A percentile compares a stretch with the other conserved stretches of the same genome.
phyloP scores from a whole-genome alignment of 2,113 vertebrate species.

The Equus przewalskii region DNA sequence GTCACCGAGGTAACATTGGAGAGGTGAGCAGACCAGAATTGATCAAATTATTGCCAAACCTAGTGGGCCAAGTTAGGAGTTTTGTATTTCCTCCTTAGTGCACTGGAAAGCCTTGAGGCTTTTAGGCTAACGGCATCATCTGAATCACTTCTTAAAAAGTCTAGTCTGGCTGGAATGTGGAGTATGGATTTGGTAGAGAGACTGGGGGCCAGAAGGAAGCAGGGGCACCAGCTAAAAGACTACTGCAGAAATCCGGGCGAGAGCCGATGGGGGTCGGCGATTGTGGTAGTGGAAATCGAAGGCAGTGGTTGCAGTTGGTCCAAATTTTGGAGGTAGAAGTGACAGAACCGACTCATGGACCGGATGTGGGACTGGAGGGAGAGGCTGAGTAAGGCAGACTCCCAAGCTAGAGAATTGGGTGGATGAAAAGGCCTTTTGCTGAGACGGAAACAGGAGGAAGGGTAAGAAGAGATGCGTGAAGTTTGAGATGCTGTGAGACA shows the following conservation, averaged over 20 bases:
- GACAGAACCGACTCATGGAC: neutral
- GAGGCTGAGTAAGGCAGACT: neutral
- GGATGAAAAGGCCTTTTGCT: neutral
- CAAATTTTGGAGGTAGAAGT: neutral
- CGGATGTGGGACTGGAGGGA: neutral
- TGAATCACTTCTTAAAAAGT: neutral
- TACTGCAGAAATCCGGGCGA: no score
- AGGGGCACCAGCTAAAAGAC: neutral
- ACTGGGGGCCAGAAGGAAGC: no score
- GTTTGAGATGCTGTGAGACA: no score
- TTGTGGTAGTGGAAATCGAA: neutral
- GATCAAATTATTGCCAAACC: neutral
- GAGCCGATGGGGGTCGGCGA: fast-evolving
- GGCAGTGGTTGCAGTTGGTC: neutral
- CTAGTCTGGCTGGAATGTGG: neutral
- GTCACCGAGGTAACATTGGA: neutral
- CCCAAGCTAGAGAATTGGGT: neutral
- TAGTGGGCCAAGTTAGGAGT: neutral
- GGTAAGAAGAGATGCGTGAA: neutral
- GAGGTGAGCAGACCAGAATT: neutral
- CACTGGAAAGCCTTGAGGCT: neutral
- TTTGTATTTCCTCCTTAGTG: neutral
- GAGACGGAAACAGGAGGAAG: neutral
- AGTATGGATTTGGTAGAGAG: no score
- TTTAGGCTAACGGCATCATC: neutral